These are phyloP conservation scores for Macrobrachium rosenbergii DNA, from an alignment of 1,140 invertebrate genomes.

Conservation along the genomic window DNA sequence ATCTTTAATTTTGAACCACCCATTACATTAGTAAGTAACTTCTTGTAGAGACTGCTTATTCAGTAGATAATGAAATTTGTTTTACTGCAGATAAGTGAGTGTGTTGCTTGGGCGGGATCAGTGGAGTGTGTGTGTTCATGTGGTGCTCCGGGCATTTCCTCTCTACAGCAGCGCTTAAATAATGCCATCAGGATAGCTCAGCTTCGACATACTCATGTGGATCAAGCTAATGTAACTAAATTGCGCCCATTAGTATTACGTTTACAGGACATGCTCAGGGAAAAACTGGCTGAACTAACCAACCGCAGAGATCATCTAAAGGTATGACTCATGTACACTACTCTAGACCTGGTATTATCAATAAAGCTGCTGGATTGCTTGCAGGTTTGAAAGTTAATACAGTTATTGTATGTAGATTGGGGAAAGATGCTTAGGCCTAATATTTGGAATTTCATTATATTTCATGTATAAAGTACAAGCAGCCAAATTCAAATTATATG, in stretches of 20 bases:
- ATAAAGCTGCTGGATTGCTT: no score
- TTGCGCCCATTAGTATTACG: constrained; percentile 37
- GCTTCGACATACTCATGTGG: constrained; percentile 37
- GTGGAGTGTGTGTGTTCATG: constrained; percentile 61
- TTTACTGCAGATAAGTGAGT: constrained; percentile 47
- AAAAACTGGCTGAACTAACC: constrained; percentile 54
- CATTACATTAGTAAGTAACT: no score
- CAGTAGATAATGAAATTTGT: no score
- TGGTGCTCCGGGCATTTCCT: constrained; percentile 57
- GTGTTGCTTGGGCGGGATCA: constrained; percentile 58
- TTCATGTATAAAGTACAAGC: no score
- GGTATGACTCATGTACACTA: constrained; percentile 7
- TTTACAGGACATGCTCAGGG: constrained; percentile 60
- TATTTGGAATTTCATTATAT: no score
- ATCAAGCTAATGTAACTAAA: constrained; percentile 16
- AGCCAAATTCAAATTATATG: no score
- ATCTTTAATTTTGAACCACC: no score
- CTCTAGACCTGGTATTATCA: no score
- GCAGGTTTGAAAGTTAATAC: no score
- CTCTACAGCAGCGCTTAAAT: constrained; percentile 51
- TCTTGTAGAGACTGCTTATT: no score
- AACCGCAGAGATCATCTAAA: constrained; percentile 67
- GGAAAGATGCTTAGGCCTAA: no score
- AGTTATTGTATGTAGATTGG: no score
- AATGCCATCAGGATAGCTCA: constrained; percentile 46